Percentiles rank a stretch among this genome's conserved stretches.
These are phyloP conservation scores for Chalcis sispes DNA, from an alignment of 2,888 invertebrate species.

Conservation along the genomic window DNA sequence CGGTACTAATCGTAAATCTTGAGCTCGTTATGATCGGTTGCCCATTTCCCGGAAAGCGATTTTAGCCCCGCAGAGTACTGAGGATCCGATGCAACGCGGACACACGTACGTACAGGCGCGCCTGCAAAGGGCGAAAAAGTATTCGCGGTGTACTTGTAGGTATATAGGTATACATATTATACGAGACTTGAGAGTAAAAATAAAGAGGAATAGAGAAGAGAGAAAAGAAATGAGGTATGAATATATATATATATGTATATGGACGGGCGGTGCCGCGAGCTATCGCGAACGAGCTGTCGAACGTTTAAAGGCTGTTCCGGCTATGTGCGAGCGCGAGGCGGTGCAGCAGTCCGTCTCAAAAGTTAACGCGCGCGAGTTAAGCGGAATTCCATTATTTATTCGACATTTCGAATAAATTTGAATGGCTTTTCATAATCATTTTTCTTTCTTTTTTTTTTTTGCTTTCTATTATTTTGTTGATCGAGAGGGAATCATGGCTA, in stretches of 20 bases:
- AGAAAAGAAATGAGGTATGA: slow-evolving; percentile 17
- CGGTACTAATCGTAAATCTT: slow-evolving; percentile 49
- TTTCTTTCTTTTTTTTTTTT: too few relatives aligned
- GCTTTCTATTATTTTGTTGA: too few relatives aligned
- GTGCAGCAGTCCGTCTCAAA: slow-evolving; percentile 42
- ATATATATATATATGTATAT: too few relatives aligned
- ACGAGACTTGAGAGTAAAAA: slow-evolving; percentile 18
- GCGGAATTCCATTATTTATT: too few relatives aligned
- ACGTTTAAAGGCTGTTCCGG: slow-evolving; percentile 64
- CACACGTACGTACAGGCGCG: slow-evolving; percentile 11
- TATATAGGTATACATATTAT: neutral
- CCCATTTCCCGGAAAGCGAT: slow-evolving; percentile 69
- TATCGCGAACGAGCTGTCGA: slow-evolving; percentile 61
- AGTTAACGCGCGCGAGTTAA: slow-evolving; percentile 14
- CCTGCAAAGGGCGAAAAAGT: slow-evolving; percentile 45
- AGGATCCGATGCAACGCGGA: neutral
- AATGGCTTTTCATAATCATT: too few relatives aligned
- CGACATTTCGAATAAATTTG: too few relatives aligned
- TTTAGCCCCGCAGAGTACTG: slow-evolving; percentile 62
- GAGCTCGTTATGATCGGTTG: slow-evolving; percentile 25
- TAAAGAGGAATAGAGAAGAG: slow-evolving; percentile 20
- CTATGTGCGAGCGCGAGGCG: slow-evolving; percentile 29
- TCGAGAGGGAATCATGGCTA: too few relatives aligned
- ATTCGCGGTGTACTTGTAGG: slow-evolving; percentile 1
- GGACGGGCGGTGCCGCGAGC: slow-evolving; percentile 48